Evolutionary conservation across 2,888 invertebrate genomes (phyloP).

Genomic region (Schizaphis graminum): DNA sequence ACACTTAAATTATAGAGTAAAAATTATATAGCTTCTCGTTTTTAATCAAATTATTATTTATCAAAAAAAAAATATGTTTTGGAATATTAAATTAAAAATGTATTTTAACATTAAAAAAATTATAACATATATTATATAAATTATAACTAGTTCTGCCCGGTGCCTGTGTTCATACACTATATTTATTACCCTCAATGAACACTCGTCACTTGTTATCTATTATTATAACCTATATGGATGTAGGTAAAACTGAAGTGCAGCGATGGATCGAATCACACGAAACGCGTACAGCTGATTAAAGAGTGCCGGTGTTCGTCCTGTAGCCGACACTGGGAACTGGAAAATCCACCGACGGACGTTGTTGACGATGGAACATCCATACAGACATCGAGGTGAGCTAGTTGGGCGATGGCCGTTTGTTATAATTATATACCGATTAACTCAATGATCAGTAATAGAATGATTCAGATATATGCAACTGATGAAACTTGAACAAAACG

Average conservation of each 20-base stretch:
- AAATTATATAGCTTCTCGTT: not conserved
- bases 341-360: slow-evolving; percentile 28
- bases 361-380: slow-evolving; percentile 35
- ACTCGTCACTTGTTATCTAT: not conserved
- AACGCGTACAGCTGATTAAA: slow-evolving; percentile 77
- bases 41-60: not conserved
- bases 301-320: slow-evolving; percentile 79
- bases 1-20: no score
- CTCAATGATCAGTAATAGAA: slow-evolving; percentile 46
- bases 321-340: slow-evolving; percentile 71
- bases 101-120: not conserved
- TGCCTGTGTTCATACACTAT: not conserved
- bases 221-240: slow-evolving; percentile 44
- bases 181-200: not conserved
- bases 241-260: slow-evolving; percentile 77
- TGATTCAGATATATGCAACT: slow-evolving; percentile 52
- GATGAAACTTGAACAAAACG: slow-evolving; percentile 49
- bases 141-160: not conserved
- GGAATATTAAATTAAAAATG: not conserved
- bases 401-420: slow-evolving; percentile 8
- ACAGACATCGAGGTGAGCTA: slow-evolving; percentile 38
- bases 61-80: not conserved
- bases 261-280: slow-evolving; percentile 74
- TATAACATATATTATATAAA: no score
- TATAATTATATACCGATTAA: slow-evolving; percentile 19